Conservation (phyloP, 64 coral and sea anemone genomes). For the Platygyra sinensis region DNA sequence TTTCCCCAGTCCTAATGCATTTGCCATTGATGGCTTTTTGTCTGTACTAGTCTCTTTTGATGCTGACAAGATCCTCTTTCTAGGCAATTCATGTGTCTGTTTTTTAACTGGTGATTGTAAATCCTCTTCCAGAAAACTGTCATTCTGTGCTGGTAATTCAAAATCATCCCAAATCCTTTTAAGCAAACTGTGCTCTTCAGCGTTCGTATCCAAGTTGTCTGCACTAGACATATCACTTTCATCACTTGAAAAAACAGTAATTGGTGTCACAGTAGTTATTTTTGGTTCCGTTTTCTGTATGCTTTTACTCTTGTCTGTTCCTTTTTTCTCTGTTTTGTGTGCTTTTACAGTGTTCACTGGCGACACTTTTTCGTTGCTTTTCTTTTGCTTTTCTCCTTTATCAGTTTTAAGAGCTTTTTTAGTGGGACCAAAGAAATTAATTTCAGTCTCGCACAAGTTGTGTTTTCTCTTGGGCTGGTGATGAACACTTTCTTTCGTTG, state of each 20-base stretch:
- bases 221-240: conserved; percentile 7
- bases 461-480: not conserved
- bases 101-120: not conserved
- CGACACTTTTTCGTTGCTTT: not conserved
- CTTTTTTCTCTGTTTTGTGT: not conserved
- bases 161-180: conserved; percentile 36
- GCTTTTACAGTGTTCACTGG: conserved; percentile 3
- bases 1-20: conserved; percentile 72
- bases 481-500: not conserved
- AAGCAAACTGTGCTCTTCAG: conserved; percentile 6
- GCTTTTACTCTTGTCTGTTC: not conserved
- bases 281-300: not conserved
- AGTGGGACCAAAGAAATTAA: conserved; percentile 28
- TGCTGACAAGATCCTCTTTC: not conserved
- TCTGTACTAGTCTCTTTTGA: not conserved
- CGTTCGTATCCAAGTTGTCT: not conserved
- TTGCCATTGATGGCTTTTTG: conserved; percentile 2
- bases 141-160: not conserved
- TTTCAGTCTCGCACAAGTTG: conserved; percentile 17
- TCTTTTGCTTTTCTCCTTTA: conserved; percentile 14
- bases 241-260: not conserved
- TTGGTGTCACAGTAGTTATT: not conserved
- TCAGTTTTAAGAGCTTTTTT: not conserved
- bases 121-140: not conserved
- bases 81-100: not conserved